phyloP scores from a whole-genome alignment of 2,113 vertebrate species.

The Smithornis capensis region DNA sequence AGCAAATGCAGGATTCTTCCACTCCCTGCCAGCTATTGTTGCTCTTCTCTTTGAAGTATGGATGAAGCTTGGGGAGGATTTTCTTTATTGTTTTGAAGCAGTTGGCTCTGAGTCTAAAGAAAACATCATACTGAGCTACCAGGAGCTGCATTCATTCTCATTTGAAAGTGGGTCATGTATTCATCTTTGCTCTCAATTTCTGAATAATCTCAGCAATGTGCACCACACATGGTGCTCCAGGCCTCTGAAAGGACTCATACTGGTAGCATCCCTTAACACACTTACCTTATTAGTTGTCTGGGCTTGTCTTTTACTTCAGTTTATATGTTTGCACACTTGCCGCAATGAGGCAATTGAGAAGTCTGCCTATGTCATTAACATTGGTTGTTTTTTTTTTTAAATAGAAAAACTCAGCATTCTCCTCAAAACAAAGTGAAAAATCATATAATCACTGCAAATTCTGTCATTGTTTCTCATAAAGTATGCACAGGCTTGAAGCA shows the following conservation, averaged over 20 bases:
- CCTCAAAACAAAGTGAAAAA: neutral
- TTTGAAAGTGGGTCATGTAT: slow-evolving; percentile 40
- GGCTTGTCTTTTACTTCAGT: neutral
- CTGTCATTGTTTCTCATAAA: neutral
- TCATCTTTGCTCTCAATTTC: slow-evolving; percentile 36
- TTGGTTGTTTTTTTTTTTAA: too few relatives aligned
- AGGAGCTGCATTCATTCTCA: slow-evolving; percentile 16
- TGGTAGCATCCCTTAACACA: neutral
- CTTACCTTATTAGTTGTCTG: neutral
- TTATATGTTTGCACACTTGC: neutral
- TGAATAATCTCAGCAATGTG: neutral
- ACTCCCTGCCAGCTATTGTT: neutral
- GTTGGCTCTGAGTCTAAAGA: neutral
- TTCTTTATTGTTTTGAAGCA: slow-evolving; percentile 36
- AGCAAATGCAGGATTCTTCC: neutral
- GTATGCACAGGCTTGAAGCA: neutral
- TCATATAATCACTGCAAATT: neutral
- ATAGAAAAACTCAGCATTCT: neutral
- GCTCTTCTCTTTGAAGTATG: neutral
- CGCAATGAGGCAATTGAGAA: neutral
- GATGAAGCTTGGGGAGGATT: neutral
- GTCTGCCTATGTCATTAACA: neutral
- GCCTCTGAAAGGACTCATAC: neutral
- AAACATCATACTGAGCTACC: slow-evolving; percentile 10
- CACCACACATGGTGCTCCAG: neutral